phyloP scores from a whole-genome alignment of 1,140 invertebrate species.

The Lamellibrachia luymesi region DNA sequence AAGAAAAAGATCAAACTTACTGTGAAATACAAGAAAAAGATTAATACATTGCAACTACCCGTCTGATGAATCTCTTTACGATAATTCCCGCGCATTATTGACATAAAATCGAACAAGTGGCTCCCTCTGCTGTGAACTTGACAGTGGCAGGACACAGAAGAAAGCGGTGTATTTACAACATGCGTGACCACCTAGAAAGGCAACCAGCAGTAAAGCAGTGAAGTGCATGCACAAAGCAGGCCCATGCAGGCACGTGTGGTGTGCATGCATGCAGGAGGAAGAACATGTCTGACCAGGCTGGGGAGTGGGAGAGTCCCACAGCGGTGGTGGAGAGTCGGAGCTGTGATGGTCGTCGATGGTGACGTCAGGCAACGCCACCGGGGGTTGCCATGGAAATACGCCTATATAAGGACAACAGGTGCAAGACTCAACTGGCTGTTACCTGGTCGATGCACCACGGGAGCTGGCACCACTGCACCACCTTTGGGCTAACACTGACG shows the following conservation, averaged over 20 bases:
- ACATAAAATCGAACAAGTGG: not conserved
- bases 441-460: not conserved
- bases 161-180: not conserved
- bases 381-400: not conserved
- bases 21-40: no score
- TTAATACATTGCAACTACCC: no score
- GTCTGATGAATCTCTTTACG: no score
- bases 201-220: not conserved
- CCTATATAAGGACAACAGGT: not conserved
- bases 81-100: not conserved
- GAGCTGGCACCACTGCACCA: not conserved
- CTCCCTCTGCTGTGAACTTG: not conserved
- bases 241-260: not conserved
- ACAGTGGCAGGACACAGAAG: not conserved
- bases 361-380: not conserved
- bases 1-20: no score
- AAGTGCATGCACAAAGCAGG: not conserved
- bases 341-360: not conserved
- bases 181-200: not conserved
- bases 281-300: slow-evolving; percentile 36
- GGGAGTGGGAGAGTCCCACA: slow-evolving; percentile 38
- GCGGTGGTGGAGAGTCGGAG: slow-evolving; percentile 40
- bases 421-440: not conserved
- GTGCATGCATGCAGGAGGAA: not conserved
- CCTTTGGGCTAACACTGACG: not conserved